Conservation (phyloP, 1,140 invertebrate genomes). For the Thalassaphorura encarpata region DNA sequence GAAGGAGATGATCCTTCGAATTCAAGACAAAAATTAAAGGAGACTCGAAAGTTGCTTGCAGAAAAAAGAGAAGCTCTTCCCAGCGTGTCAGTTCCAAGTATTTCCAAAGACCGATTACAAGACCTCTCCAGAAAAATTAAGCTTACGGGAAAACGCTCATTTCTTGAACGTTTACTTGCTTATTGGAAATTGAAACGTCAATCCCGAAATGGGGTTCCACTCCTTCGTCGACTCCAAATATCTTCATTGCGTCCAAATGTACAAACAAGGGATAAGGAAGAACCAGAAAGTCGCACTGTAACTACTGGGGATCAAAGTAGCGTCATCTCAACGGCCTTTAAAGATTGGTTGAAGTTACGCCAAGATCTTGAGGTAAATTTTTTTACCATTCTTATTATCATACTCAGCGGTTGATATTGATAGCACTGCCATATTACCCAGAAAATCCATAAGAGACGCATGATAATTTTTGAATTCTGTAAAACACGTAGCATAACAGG, state of each 20-base stretch:
- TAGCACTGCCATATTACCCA: no score
- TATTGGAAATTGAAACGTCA: conserved; percentile 91
- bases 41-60: conserved; percentile 61
- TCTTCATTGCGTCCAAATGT: conserved; percentile 35
- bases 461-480: no score
- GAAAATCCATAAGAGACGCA: no score
- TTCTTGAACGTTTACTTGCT: conserved; percentile 77
- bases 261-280: conserved; percentile 12
- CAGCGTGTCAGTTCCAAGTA: conserved; percentile 85
- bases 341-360: conserved; percentile 86
- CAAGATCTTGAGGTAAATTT: conserved; percentile 96
- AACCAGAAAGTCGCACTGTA: no score
- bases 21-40: conserved; percentile 54
- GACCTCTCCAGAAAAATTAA: conserved; percentile 65
- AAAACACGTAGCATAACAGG: no score
- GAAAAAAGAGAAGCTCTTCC: conserved; percentile 82
- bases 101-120: conserved; percentile 78
- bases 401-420: no score
- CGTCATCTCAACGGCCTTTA: no score
- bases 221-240: conserved; percentile 74
- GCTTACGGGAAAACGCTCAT: conserved; percentile 65
- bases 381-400: no score
- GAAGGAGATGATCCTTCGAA: conserved; percentile 8
- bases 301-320: no score
- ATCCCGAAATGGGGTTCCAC: conserved; percentile 87